Evolutionary conservation across 2,113 vertebrate species (phyloP).

Genomic region (Ciconia stormi): DNA sequence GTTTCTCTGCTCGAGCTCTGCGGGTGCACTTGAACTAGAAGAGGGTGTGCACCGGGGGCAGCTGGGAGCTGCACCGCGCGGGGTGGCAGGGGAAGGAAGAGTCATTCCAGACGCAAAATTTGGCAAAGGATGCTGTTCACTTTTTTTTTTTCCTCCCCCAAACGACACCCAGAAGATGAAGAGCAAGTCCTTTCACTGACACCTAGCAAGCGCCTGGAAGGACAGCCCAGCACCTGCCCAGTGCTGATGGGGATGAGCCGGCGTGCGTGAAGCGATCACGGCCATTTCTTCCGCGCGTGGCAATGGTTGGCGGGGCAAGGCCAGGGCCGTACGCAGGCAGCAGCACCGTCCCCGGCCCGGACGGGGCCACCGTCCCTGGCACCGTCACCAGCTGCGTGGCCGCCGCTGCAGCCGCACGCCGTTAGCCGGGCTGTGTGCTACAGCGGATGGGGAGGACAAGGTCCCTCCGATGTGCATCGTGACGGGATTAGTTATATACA

Average conservation of each 20-base stretch:
- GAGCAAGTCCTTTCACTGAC: not conserved
- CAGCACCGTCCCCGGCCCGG: not conserved
- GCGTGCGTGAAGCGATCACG: rapidly evolving
- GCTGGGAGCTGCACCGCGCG: rapidly evolving
- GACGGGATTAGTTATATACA: rapidly evolving
- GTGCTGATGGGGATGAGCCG: not conserved
- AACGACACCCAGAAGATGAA: not conserved
- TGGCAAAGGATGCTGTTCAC: not conserved
- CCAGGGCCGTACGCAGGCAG: rapidly evolving
- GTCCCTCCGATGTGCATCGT: not conserved
- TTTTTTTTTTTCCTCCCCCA: not conserved
- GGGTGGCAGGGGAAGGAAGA: too few relatives aligned
- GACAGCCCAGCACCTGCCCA: rapidly evolving
- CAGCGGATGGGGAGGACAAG: rapidly evolving
- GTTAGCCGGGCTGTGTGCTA: rapidly evolving
- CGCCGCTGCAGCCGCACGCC: not conserved
- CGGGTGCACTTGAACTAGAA: not conserved
- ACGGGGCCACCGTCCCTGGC: too few relatives aligned
- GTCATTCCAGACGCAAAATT: not conserved
- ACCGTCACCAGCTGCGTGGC: rapidly evolving
- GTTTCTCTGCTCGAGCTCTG: not conserved
- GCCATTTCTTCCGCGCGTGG: rapidly evolving
- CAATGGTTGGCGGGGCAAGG: rapidly evolving
- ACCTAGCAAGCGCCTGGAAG: not conserved
- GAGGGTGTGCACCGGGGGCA: not conserved